These are phyloP conservation scores for Homalodisca vitripennis DNA, from an alignment of 1,140 invertebrate species.

Conservation along the genomic window DNA sequence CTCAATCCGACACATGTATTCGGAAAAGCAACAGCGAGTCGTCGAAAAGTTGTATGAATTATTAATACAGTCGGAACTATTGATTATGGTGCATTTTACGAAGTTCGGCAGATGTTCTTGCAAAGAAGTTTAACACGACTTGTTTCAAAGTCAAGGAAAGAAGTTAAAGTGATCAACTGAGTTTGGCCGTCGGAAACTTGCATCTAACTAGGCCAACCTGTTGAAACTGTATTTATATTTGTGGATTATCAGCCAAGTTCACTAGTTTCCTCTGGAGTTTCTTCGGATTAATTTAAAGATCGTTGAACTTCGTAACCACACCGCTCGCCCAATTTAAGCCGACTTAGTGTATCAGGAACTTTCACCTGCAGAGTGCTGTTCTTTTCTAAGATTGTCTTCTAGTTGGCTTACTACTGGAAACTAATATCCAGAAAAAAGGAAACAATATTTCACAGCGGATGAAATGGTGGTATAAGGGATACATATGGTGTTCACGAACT, in stretches of 20 bases:
- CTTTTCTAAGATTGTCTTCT: too few relatives aligned
- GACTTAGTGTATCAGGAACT: too few relatives aligned
- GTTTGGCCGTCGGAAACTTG: slow-evolving; percentile 5
- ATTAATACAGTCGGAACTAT: slow-evolving; percentile 5
- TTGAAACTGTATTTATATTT: slow-evolving; percentile 18
- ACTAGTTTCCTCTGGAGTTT: neutral
- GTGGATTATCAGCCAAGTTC: neutral
- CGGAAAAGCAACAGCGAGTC: too few relatives aligned
- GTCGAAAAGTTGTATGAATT: neutral
- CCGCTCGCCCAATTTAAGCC: too few relatives aligned
- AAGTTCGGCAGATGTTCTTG: slow-evolving; percentile 4
- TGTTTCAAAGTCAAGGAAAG: slow-evolving; percentile 8
- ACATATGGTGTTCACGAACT: too few relatives aligned
- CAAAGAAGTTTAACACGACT: slow-evolving; percentile 15
- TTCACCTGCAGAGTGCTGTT: too few relatives aligned
- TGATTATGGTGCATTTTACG: slow-evolving; percentile 1
- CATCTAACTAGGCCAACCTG: slow-evolving; percentile 3
- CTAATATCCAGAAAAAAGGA: too few relatives aligned
- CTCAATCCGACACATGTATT: too few relatives aligned
- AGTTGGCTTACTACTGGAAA: too few relatives aligned
- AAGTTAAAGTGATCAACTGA: slow-evolving; percentile 15
- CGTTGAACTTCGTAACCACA: neutral
- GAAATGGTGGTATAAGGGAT: too few relatives aligned
- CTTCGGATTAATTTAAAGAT: neutral
- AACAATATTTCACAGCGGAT: too few relatives aligned